Evolutionary conservation across 2,888 invertebrate species (phyloP).

Genomic region (Meteorus colon): DNA sequence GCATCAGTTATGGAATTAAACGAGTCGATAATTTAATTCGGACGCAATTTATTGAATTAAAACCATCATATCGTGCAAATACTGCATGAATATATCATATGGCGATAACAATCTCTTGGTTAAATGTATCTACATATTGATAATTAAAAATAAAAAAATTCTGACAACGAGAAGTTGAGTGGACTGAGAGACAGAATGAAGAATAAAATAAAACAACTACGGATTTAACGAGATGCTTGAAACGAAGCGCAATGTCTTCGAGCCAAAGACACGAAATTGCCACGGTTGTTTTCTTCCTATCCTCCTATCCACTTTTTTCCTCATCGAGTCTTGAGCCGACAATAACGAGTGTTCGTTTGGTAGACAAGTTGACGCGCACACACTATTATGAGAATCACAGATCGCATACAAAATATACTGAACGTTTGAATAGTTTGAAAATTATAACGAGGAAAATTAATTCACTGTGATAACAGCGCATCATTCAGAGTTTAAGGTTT

Average conservation of each 20-base stretch:
- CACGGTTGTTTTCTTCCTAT: background rate
- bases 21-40: background rate
- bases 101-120: background rate
- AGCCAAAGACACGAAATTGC: conserved; percentile 17
- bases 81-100: background rate
- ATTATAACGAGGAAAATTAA: background rate
- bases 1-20: background rate
- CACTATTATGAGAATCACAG: background rate
- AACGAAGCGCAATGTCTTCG: conserved; percentile 19
- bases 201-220: background rate
- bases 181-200: background rate
- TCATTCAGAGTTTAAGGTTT: no score
- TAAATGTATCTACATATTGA: background rate
- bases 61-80: background rate
- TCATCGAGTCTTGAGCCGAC: background rate
- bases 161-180: background rate
- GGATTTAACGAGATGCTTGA: conserved; percentile 29
- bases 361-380: conserved; percentile 20
- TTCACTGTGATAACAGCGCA: no score
- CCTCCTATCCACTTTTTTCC: background rate
- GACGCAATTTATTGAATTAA: background rate
- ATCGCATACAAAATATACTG: background rate
- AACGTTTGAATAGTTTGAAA: background rate
- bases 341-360: conserved; percentile 25
- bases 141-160: background rate